Percentiles rank a stretch among this genome's conserved stretches.
phyloP scores from a whole-genome alignment of 2,797 vertebrate species.

The Xenentodon cancila region DNA sequence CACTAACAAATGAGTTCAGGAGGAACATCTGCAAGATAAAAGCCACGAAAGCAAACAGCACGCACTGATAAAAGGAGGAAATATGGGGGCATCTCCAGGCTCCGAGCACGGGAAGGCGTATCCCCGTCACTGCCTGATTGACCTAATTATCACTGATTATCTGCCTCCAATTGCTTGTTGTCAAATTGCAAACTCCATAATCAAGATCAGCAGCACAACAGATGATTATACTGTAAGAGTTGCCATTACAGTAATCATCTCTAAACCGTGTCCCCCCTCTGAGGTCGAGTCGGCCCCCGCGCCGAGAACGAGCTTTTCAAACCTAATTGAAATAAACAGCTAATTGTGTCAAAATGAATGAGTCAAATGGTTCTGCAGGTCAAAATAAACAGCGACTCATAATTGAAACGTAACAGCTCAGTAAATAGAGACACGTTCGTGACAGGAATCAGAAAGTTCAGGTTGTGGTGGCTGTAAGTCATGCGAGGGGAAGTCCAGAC shows the following conservation, averaged over 20 bases:
- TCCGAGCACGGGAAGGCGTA: conserved; percentile 26
- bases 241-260: conserved; percentile 48
- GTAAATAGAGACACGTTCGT: neutral
- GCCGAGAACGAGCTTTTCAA: conserved; percentile 54
- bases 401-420: neutral
- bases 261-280: conserved; percentile 32
- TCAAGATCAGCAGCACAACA: conserved; percentile 64
- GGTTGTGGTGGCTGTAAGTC: neutral
- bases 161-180: conserved; percentile 63
- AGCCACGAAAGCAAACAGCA: conserved; percentile 30
- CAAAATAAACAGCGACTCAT: conserved; percentile 2
- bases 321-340: conserved; percentile 71
- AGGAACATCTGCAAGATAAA: conserved; percentile 38
- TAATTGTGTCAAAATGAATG: conserved; percentile 47
- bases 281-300: conserved; percentile 33
- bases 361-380: conserved; percentile 18
- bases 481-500: neutral
- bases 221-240: conserved; percentile 56
- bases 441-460: neutral
- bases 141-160: conserved; percentile 74
- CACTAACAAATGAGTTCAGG: conserved; percentile 45
- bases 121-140: conserved; percentile 56
- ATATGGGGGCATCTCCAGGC: conserved; percentile 12
- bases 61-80: conserved; percentile 8
- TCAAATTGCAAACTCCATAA: conserved; percentile 65